Conservation (phyloP, 2,113 vertebrate genomes). For the Caranx melampygus region DNA sequence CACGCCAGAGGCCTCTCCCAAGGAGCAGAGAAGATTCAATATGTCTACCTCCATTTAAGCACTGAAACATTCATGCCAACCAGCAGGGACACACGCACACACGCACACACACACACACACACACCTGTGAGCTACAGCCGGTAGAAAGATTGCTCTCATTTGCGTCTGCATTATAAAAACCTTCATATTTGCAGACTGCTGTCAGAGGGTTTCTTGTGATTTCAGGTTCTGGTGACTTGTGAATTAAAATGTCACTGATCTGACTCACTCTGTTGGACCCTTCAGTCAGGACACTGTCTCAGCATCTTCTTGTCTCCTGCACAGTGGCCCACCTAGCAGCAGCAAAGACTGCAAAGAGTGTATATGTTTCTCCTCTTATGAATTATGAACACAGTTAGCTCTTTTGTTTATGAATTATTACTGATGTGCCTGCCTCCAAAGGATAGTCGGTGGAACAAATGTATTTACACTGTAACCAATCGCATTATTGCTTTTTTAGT, state of each 20-base stretch:
- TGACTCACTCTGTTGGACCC: background rate
- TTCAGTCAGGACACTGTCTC: conserved; percentile 7
- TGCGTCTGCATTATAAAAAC: conserved; percentile 11
- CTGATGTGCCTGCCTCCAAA: conserved; percentile 73
- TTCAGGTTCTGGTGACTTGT: background rate
- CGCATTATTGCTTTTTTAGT: conserved; percentile 73
- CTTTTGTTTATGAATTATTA: conserved; percentile 83
- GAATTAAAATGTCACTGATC: background rate
- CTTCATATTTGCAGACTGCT: background rate
- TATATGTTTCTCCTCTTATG: conserved; percentile 79
- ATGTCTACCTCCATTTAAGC: conserved; percentile 72
- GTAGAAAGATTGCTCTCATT: conserved; percentile 11
- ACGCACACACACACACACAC: background rate
- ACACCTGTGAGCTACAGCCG: conserved; percentile 12
- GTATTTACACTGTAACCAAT: conserved; percentile 75
- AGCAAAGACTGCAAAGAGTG: conserved; percentile 55
- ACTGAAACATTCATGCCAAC: conserved; percentile 70
- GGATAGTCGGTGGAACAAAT: conserved; percentile 76
- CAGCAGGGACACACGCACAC: conserved; percentile 37
- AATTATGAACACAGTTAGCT: conserved; percentile 81
- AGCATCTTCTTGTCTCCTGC: conserved; percentile 30
- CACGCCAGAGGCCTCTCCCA: conserved; percentile 60
- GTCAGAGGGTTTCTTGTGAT: background rate
- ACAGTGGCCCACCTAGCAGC: conserved; percentile 43
- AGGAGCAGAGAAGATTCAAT: conserved; percentile 67